Conservation (phyloP, 2,113 vertebrate species). For the Thunnus thynnus region DNA sequence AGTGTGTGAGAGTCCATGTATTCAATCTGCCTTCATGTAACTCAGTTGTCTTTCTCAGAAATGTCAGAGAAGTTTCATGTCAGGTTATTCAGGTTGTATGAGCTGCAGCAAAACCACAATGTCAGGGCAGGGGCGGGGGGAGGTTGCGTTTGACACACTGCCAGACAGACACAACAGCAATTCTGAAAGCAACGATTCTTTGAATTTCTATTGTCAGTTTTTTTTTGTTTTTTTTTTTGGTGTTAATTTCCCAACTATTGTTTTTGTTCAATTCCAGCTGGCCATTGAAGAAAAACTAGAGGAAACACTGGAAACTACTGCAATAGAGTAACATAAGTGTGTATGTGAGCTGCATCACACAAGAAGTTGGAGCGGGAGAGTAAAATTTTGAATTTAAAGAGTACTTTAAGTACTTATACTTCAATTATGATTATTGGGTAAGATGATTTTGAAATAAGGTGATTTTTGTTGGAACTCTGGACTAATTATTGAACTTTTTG, state of each 20-base stretch:
- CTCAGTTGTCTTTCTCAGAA: conserved; percentile 59
- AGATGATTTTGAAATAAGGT: no score
- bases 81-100: conserved; percentile 19
- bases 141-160: not conserved
- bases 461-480: no score
- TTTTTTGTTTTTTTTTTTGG: not conserved
- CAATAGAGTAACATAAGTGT: not conserved
- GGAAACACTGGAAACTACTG: conserved; percentile 24
- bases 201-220: conserved; percentile 19
- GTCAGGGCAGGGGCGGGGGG: conserved; percentile 32
- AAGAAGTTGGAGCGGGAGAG: no score
- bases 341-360: no score
- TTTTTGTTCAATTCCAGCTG: not conserved
- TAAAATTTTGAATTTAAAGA: no score
- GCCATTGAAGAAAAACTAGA: conserved; percentile 8
- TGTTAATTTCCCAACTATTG: not conserved
- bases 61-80: conserved; percentile 64
- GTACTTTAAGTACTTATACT: no score
- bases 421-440: no score
- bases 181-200: conserved; percentile 33
- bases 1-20: conserved; percentile 21
- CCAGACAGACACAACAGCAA: conserved; percentile 43
- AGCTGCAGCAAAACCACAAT: conserved; percentile 56
- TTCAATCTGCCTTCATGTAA: conserved; percentile 50
- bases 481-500: no score